Evolutionary conservation across 2,888 invertebrate genomes (phyloP).

Genomic region (Prosopocoilus inquinatus): DNA sequence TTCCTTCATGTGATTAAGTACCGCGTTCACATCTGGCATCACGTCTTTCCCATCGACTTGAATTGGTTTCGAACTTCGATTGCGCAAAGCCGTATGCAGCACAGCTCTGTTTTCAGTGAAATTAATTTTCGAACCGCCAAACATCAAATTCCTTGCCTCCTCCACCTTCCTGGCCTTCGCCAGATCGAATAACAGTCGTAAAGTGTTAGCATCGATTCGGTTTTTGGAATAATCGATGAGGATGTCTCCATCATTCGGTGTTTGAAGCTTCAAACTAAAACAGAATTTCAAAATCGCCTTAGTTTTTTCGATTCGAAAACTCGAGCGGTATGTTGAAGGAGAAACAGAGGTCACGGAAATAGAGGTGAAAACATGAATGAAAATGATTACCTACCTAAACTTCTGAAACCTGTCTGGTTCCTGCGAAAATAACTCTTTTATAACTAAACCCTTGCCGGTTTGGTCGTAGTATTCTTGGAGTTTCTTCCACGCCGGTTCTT

Average conservation of each 20-base stretch:
- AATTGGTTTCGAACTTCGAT: conserved; percentile 76
- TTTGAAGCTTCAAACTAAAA: conserved; percentile 68
- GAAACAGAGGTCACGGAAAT: conserved; percentile 27
- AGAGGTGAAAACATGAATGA: conserved; percentile 11
- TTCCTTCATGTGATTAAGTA: conserved; percentile 91
- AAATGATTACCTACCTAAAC: conserved; percentile 67
- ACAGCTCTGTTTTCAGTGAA: conserved; percentile 97
- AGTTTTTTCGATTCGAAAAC: neutral
- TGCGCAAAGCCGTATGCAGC: conserved; percentile 90
- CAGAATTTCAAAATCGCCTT: conserved; percentile 9
- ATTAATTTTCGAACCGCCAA: conserved; percentile 90
- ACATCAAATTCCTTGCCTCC: conserved; percentile 88
- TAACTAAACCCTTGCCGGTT: conserved; percentile 73
- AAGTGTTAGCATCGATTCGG: conserved; percentile 74
- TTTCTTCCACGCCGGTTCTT: conserved; percentile 72
- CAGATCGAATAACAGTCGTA: conserved; percentile 75
- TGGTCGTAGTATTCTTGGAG: conserved; percentile 71
- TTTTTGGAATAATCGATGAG: conserved; percentile 97
- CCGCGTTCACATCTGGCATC: conserved; percentile 88
- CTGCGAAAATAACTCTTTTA: conserved; percentile 76
- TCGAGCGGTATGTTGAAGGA: conserved; percentile 18
- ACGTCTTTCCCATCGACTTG: conserved; percentile 85
- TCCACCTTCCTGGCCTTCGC: conserved; percentile 81
- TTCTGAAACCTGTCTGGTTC: conserved; percentile 83
- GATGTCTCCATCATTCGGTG: conserved; percentile 86